Evolutionary conservation across 2,888 invertebrate species (phyloP), one percentile per base, ranked within the genome.

Genomic region (Heliconius erato): DNA sequence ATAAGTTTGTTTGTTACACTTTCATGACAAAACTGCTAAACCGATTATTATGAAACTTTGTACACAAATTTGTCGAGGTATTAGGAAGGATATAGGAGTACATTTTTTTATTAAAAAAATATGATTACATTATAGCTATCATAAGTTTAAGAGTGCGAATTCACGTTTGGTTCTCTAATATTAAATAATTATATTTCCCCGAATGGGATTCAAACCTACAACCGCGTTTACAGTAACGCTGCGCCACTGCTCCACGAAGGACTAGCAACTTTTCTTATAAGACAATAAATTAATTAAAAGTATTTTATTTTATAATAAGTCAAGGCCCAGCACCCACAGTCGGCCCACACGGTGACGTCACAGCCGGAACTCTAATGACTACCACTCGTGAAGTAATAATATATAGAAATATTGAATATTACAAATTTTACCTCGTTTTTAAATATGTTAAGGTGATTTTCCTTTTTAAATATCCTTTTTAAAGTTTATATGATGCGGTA

Each of bases 311-410:
- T 76, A 71, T 74, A 79, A 82, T 79, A 84, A 86, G 85, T 87
- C 87, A 87, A 87, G 87, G 86, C 86, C 86, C 79, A 40, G 65
- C 85, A 82, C 87, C 87, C 79, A 86, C 86, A 81, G 79, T 80
- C 80, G 79, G 82, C 87, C 87, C 84, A 87, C 87, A 76, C 49
- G 74, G 79, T 85, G 86, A 86, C 86, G 87, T 87, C 86, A 87
- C 63, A 79, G 81, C 83, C 86, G 86, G 80, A 83, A 85, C 85
- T 82, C 44, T 28, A 32, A 26, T n/a, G 26, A 40, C 63, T 74
- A 71, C 54, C 54, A 54, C 26, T 71, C 19, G 35, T 40, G 14
- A 71, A 40, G 49, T 59, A 71, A 59, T n/a, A 79, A 26, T 35
- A 44, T 44, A 71, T 26, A 71, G 40, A 71, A 40, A 44, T 26